Evolutionary conservation across 2,888 invertebrate species (phyloP), one percentile per base, ranked within the genome.

Genomic region (Petrophora chlorosata): DNA sequence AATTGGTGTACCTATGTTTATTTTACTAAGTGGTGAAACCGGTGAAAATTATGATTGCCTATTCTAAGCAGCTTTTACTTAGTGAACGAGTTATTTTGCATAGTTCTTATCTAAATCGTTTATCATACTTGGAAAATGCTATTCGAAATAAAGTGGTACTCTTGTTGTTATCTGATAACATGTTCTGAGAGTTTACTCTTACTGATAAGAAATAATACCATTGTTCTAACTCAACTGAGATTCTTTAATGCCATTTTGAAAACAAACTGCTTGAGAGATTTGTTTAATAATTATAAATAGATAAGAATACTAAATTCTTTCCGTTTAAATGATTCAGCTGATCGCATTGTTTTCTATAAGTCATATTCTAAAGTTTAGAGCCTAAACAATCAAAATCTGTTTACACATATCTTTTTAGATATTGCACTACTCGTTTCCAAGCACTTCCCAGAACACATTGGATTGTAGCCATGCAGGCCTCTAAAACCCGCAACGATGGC

Each of bases 101-200:
- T 17, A 26, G 9, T 8, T 5, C n/a, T 26, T 16, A 1, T 1
- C n/a, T n/a, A 30, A 16, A 16, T 14, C 4, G 12, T 16, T 25
- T 5, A 8, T 13, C 13, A 9, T 13, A 16, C 9, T 19, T 33
- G 33, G 17, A 30, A 26, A 42, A 26, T 14, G 25, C 7, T 26
- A 25, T 33, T 8, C 17, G n/a, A 4, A 16, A 25, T 15, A 4
- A 15, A 10, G 15, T 10, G 22, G 14, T 34, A 23, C 10, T 9
- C 28, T 39, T 46, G 33, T 34, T 30, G 22, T 47, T 46, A 46
- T 46, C 48, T 32, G 48, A 48, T 42, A 48, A 38, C 14, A 14
- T 26, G 10, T 7, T 41, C 25, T 17, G 47, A 35, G 19, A 36
- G 42, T 42, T 48, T 38, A 33, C 42, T 19, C n/a, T 38, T 26